A percentile compares a stretch with the other conserved stretches of the same genome.
Evolutionary conservation across 2,113 vertebrate genomes (phyloP).

Genomic region (Ondatra zibethicus): DNA sequence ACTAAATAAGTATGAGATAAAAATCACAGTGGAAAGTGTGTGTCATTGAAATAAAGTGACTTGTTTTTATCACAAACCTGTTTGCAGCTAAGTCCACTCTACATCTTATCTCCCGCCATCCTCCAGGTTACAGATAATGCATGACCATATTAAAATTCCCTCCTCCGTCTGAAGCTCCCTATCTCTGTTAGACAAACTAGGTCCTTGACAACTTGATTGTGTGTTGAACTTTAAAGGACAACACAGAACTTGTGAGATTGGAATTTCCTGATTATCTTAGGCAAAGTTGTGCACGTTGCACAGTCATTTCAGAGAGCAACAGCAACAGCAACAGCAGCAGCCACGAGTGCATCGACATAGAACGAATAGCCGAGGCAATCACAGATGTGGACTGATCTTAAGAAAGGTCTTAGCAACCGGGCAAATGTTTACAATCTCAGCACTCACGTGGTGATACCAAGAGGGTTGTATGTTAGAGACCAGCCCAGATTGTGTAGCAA

Average conservation of each 20-base stretch:
- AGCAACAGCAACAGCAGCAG: not conserved
- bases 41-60: constrained; percentile 81
- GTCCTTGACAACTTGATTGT: constrained; percentile 72
- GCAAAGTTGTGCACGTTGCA: not conserved
- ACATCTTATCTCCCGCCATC: constrained; percentile 80
- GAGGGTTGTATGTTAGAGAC: not conserved
- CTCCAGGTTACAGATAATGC: constrained; percentile 81
- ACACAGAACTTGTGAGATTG: constrained; percentile 22
- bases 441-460: too few relatives aligned
- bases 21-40: constrained; percentile 74
- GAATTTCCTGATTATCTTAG: constrained; percentile 58
- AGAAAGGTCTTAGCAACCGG: not conserved
- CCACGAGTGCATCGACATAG: not conserved
- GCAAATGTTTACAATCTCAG: not conserved
- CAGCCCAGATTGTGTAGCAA: not conserved
- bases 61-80: constrained; percentile 77
- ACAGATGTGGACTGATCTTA: not conserved
- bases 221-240: constrained; percentile 74
- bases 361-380: not conserved
- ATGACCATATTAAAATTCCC: constrained; percentile 73
- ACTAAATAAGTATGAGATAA: constrained; percentile 77
- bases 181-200: constrained; percentile 70
- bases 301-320: not conserved
- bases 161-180: constrained; percentile 74
- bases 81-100: constrained; percentile 74